Percentiles rank a stretch among this genome's conserved stretches.
Evolutionary conservation across 1,140 invertebrate species (phyloP).

Genomic region (Campodea augens): DNA sequence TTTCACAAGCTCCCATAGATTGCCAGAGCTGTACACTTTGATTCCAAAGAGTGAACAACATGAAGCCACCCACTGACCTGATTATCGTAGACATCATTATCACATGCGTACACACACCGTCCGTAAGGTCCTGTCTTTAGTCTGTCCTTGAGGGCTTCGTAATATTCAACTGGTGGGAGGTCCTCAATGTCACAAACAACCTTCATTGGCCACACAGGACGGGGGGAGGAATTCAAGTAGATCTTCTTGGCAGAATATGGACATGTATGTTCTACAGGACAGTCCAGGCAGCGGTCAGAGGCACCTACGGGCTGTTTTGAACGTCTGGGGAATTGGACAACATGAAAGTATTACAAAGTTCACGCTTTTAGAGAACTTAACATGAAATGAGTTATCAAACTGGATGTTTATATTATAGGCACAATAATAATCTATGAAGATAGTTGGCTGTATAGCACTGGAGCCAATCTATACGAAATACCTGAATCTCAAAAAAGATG

Average conservation of each 20-base stretch:
- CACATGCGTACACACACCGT: conserved; percentile 26
- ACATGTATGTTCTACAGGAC: conserved; percentile 21
- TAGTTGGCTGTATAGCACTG: no score
- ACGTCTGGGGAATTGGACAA: no score
- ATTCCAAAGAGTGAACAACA: conserved; percentile 1
- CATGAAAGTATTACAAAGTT: no score
- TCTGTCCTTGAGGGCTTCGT: conserved; percentile 18
- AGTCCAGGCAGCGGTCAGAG: conserved; percentile 23
- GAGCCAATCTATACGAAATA: no score
- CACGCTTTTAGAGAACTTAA: no score
- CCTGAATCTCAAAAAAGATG: no score
- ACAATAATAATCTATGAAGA: no score
- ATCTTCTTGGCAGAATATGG: conserved; percentile 29
- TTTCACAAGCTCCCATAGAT: no score
- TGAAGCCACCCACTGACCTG: conserved; percentile 19
- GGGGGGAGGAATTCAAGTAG: conserved; percentile 20
- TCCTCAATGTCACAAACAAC: conserved; percentile 21
- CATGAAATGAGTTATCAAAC: no score
- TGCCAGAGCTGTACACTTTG: not conserved
- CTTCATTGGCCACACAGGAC: conserved; percentile 20
- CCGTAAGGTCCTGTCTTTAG: conserved; percentile 23
- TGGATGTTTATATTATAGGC: no score
- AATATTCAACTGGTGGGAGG: conserved; percentile 7
- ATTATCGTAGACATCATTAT: conserved; percentile 28
- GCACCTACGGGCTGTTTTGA: conserved; percentile 18